These are phyloP conservation scores for Rhopalosiphum padi DNA, from an alignment of 1,140 invertebrate genomes.

Conservation along the genomic window DNA sequence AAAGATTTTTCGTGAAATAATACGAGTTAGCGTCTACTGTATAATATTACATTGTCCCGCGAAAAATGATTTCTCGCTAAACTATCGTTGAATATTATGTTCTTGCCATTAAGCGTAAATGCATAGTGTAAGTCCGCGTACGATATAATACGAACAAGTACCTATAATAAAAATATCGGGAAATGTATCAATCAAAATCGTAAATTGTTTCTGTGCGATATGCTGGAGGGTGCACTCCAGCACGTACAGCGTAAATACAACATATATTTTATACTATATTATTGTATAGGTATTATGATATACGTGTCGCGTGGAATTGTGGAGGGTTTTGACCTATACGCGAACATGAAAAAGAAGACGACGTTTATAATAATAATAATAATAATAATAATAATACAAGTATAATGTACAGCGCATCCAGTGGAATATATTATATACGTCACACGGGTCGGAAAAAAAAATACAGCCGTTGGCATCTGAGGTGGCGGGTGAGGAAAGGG, in stretches of 20 bases:
- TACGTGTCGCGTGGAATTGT: not conserved
- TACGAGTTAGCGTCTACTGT: too few relatives aligned
- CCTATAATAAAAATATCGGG: not conserved
- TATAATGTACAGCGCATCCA: not conserved
- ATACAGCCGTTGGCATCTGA: not conserved
- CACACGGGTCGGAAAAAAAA: not conserved
- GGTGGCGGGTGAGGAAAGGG: not conserved
- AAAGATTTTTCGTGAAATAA: too few relatives aligned
- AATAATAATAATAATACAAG: not conserved
- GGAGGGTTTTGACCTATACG: slow-evolving; percentile 4
- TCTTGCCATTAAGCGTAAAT: not conserved
- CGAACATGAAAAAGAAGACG: not conserved
- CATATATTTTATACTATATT: not conserved
- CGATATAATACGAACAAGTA: not conserved
- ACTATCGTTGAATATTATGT: not conserved
- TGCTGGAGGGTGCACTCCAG: not conserved
- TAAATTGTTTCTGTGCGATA: not conserved
- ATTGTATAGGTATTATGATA: not conserved
- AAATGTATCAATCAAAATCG: not conserved
- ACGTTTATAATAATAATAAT: not conserved
- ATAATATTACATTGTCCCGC: not conserved
- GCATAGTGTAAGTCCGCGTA: not conserved
- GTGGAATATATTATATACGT: not conserved
- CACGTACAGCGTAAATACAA: not conserved
- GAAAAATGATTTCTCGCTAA: not conserved